A percentile compares a stretch with the other conserved stretches of the same genome.
These are phyloP conservation scores for Zophobas atratus DNA, from an alignment of 1,140 invertebrate genomes.

Conservation along the genomic window DNA sequence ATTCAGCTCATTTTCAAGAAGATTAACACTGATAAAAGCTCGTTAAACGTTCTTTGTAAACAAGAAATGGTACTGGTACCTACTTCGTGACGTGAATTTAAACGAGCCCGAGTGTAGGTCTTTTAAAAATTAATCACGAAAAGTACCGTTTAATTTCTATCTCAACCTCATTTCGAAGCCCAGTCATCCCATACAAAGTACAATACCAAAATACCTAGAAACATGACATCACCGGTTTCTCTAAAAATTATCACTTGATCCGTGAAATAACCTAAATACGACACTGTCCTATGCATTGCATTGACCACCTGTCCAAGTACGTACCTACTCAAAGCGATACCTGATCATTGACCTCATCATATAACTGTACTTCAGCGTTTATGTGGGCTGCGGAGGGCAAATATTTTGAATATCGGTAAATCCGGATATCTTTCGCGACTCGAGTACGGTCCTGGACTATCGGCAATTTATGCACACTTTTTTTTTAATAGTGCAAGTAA, in stretches of 20 bases:
- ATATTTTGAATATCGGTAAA: slow-evolving; percentile 49
- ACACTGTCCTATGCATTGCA: slow-evolving; percentile 23
- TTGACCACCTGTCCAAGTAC: slow-evolving; percentile 47
- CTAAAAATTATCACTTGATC: slow-evolving; percentile 5
- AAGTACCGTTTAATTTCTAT: slow-evolving; percentile 34
- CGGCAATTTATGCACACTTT: background rate
- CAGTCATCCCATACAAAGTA: slow-evolving; percentile 19
- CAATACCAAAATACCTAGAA: slow-evolving; percentile 21
- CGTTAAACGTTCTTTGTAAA: slow-evolving; percentile 5
- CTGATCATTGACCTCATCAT: slow-evolving; percentile 54
- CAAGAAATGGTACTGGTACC: background rate
- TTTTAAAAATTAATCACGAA: slow-evolving; percentile 42
- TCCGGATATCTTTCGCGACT: slow-evolving; percentile 23
- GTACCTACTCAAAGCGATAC: slow-evolving; percentile 47
- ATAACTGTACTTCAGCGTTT: slow-evolving; percentile 51
- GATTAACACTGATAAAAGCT: background rate
- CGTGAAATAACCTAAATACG: slow-evolving; percentile 25
- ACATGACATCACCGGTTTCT: slow-evolving; percentile 28
- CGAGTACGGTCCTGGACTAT: slow-evolving; percentile 11
- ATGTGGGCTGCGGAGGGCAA: slow-evolving; percentile 51
- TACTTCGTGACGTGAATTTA: slow-evolving; percentile 23
- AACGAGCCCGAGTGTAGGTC: background rate
- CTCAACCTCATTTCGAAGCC: slow-evolving; percentile 35
- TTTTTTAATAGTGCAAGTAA: too few relatives aligned
- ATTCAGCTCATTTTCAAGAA: background rate